These are phyloP conservation scores for Plectropomus leopardus DNA, from an alignment of 2,113 vertebrate species.

Conservation along the genomic window DNA sequence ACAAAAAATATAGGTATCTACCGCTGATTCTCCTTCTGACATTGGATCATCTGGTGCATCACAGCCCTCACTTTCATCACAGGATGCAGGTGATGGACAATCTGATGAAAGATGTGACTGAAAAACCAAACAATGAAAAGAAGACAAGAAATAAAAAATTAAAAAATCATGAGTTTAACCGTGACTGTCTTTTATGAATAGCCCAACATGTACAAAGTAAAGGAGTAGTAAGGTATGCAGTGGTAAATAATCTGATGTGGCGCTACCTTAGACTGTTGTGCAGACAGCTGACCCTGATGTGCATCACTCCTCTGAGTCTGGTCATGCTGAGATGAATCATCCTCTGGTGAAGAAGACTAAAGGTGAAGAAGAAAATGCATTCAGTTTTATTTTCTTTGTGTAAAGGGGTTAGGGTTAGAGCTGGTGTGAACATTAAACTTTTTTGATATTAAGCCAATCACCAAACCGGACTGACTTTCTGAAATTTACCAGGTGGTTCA, in stretches of 20 bases:
- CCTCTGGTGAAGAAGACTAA: not conserved
- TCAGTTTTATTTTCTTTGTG: not conserved
- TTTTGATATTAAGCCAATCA: too few species aligned
- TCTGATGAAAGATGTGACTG: not conserved
- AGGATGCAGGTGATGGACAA: not conserved
- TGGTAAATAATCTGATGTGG: not conserved
- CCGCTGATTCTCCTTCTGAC: slow-evolving; percentile 24
- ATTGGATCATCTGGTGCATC: not conserved
- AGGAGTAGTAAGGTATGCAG: not conserved
- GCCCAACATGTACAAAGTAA: not conserved
- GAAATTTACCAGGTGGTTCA: too few species aligned
- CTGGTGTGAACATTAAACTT: too few species aligned
- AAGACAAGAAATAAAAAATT: not conserved
- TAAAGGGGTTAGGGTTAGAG: too few species aligned
- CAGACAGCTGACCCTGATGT: not conserved
- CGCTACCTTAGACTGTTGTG: slow-evolving; percentile 8
- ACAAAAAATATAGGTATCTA: not conserved
- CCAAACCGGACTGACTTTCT: too few species aligned
- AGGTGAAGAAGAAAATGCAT: not conserved
- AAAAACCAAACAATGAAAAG: not conserved
- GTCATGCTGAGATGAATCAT: not conserved
- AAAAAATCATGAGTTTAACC: not conserved
- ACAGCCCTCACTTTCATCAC: not conserved
- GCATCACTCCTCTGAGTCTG: not conserved
- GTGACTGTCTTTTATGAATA: not conserved